Evolutionary conservation across 64 coral and sea anemone genomes (phyloP), one percentile per base, ranked within the genome.

Genomic region (Montipora efflorescens): DNA sequence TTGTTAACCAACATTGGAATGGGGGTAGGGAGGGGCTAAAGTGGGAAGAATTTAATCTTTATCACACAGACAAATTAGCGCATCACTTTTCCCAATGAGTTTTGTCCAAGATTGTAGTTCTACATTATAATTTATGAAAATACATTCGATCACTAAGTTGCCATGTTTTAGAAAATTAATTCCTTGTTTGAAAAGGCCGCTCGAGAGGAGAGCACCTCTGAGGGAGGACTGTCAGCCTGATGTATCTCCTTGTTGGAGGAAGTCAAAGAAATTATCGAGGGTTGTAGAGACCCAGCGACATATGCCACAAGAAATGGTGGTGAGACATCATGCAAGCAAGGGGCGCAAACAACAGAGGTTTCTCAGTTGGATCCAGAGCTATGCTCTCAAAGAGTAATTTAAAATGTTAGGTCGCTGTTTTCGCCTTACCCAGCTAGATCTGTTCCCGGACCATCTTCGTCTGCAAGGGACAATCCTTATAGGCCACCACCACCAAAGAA

Each of bases 171-270:
- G 70, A 20, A 74, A 22, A 74, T 74, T 21, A 23, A 74, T 25
- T 74, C 21, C 70, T 74, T 74, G 70, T 74, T 74, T 28, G 22
- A 23, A 74, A 74, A 1, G 70, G 70, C 22, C 64, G 11, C 64
- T 74, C 23, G 70, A 23, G 70, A 74, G 21, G n/a, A 74, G 20
- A 28, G 70, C 19, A 21, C 19, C 70, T 67, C 13, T 13, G 64
- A 67, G 64, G 70, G 20, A 23, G 70, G 22, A 28, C 19, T 74
- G 16, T 74, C 70, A 74, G 70, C 21, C n/a, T 20, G 21, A 74
- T 74, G 21, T 28, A 74, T 74, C 70, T 74, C 70, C 70, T 28
- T 74, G n/a, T 74, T 74, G 20, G 70, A 74, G 70, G 70, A 74
- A 20, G 70, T 74, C 7, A 74, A 74, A 74, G 70, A 74, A 28